Conservation (phyloP, 2,113 vertebrate genomes). For the Pseudopodoces humilis region DNA sequence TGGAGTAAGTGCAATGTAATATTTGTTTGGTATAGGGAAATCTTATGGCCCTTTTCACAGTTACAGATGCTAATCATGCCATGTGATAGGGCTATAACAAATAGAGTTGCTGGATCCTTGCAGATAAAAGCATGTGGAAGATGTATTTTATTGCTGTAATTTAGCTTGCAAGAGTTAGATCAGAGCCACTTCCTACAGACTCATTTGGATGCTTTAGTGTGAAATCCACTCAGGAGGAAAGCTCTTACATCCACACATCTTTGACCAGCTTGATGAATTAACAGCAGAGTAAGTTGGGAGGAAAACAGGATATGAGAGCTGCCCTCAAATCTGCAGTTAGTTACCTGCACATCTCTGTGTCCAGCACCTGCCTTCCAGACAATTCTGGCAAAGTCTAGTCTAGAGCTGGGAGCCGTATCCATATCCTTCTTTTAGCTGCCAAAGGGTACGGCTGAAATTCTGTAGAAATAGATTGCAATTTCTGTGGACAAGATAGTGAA, state of each 20-base stretch:
- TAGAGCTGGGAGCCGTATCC: accelerated
- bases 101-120: neutral
- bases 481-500: neutral
- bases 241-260: neutral
- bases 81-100: neutral
- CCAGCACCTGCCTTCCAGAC: neutral
- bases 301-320: neutral
- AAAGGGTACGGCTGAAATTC: neutral
- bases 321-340: neutral
- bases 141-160: slow-evolving; percentile 11
- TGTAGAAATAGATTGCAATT: neutral
- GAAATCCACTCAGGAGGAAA: neutral
- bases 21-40: neutral
- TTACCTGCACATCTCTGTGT: neutral
- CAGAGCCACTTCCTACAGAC: neutral
- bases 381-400: neutral
- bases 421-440: neutral
- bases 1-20: neutral
- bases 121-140: neutral
- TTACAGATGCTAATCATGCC: neutral
- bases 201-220: neutral
- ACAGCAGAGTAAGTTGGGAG: neutral
- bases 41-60: neutral
- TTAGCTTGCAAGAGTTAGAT: neutral
- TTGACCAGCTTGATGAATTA: neutral